Percentiles rank a stretch among this genome's conserved stretches.
These are phyloP conservation scores for Laticauda colubrina DNA, from an alignment of 2,113 vertebrate species.

Conservation along the genomic window DNA sequence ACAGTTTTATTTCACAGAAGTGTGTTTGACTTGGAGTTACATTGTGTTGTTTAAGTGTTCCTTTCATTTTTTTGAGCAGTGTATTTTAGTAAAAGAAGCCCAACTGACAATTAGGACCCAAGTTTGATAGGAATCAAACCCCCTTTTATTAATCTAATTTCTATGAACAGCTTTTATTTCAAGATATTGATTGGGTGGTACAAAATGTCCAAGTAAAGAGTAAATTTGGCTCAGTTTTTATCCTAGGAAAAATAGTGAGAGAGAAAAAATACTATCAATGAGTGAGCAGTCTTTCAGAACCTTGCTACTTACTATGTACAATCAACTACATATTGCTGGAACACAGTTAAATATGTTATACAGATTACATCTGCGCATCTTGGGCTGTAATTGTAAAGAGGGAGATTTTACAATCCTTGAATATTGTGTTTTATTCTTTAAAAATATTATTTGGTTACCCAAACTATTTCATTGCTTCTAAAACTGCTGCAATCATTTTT, in stretches of 20 bases:
- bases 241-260: background rate
- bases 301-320: background rate
- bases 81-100: background rate
- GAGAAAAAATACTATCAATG: background rate
- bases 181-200: background rate
- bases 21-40: too few relatives aligned
- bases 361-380: background rate
- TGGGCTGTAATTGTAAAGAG: accelerated
- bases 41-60: too few relatives aligned
- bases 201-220: background rate
- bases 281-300: background rate
- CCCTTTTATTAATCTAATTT: background rate
- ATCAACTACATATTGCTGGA: background rate
- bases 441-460: slow-evolving; percentile 30
- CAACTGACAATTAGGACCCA: background rate
- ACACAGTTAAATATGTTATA: slow-evolving; percentile 7
- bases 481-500: slow-evolving; percentile 41
- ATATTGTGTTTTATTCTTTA: slow-evolving; percentile 38
- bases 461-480: slow-evolving; percentile 42
- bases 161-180: background rate
- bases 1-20: too few relatives aligned
- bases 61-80: too few relatives aligned
- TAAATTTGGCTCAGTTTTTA: background rate
- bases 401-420: background rate
- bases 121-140: background rate